Percentiles rank a stretch among this genome's conserved stretches.
Conservation (phyloP, 2,888 invertebrate species). For the Uloborus plumipes region DNA sequence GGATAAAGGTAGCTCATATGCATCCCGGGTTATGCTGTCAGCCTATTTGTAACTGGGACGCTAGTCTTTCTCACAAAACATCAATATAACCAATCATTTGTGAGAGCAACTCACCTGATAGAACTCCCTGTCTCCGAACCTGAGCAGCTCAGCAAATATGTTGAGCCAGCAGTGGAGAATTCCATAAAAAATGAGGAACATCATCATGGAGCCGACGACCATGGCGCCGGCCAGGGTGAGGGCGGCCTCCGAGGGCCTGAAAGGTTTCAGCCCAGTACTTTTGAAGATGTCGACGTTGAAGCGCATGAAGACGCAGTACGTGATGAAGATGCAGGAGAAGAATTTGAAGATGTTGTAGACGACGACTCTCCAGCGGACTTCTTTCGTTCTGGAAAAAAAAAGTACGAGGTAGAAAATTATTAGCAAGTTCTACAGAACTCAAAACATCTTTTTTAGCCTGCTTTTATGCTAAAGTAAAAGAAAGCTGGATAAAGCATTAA, state of each 20-base stretch:
- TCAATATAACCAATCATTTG: too few species aligned
- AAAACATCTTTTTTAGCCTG: too few species aligned
- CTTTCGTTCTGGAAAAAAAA: conserved; percentile 34
- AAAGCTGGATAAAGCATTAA: too few species aligned
- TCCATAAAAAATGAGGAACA: conserved; percentile 85
- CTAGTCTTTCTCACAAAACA: too few species aligned
- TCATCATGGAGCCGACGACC: conserved; percentile 80
- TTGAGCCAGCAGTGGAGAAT: conserved; percentile 93
- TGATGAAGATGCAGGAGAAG: conserved; percentile 82
- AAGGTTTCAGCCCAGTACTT: conserved; percentile 10
- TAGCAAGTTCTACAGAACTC: too few species aligned
- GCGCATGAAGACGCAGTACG: conserved; percentile 70
- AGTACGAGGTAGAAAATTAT: not conserved
- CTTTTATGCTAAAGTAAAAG: too few species aligned
- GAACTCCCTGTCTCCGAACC: conserved; percentile 88
- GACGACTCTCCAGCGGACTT: conserved; percentile 72
- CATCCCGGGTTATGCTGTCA: too few species aligned
- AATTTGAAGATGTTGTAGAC: conserved; percentile 81
- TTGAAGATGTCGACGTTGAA: conserved; percentile 44
- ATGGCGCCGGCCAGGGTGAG: conserved; percentile 77
- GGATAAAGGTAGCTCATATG: too few species aligned
- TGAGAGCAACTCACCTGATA: conserved; percentile 76
- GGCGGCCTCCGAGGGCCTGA: conserved; percentile 17
- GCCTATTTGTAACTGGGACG: too few species aligned
- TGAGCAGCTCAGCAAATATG: conserved; percentile 88